These are phyloP conservation scores for Trilocha varians DNA, from an alignment of 2,888 invertebrate species.

Conservation along the genomic window DNA sequence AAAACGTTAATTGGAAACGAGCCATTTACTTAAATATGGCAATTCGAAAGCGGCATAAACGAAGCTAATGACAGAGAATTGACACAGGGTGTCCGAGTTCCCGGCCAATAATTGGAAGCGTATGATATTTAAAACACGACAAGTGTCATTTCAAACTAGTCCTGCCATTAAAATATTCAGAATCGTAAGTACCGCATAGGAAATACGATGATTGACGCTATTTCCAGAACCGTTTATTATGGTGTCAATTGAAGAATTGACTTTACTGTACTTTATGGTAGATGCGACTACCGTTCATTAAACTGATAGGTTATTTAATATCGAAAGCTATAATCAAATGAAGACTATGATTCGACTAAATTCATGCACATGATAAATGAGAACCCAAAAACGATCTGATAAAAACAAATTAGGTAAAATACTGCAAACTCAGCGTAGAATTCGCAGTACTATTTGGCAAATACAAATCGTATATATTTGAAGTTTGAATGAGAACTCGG, in stretches of 20 bases:
- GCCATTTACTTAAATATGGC: conserved; percentile 1
- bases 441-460: conserved; percentile 4
- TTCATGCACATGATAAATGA: too few relatives aligned
- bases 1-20: neutral
- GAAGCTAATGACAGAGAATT: conserved; percentile 27
- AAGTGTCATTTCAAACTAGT: conserved; percentile 16
- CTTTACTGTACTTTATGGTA: too few relatives aligned
- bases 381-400: too few relatives aligned
- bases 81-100: conserved; percentile 24
- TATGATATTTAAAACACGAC: conserved; percentile 20
- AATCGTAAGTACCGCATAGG: conserved; percentile 9
- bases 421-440: neutral
- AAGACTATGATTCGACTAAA: too few relatives aligned
- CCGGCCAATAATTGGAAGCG: conserved; percentile 16
- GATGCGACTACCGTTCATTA: too few relatives aligned
- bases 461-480: conserved; percentile 20
- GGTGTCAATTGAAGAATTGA: neutral
- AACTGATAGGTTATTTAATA: too few relatives aligned
- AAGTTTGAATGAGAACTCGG: conserved; percentile 13
- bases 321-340: too few relatives aligned
- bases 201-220: neutral
- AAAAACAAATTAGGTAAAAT: neutral
- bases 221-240: neutral
- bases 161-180: conserved; percentile 23
- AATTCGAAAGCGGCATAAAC: conserved; percentile 22